These are phyloP conservation scores for Belgica antarctica DNA, from an alignment of 2,888 invertebrate genomes.

Conservation along the genomic window DNA sequence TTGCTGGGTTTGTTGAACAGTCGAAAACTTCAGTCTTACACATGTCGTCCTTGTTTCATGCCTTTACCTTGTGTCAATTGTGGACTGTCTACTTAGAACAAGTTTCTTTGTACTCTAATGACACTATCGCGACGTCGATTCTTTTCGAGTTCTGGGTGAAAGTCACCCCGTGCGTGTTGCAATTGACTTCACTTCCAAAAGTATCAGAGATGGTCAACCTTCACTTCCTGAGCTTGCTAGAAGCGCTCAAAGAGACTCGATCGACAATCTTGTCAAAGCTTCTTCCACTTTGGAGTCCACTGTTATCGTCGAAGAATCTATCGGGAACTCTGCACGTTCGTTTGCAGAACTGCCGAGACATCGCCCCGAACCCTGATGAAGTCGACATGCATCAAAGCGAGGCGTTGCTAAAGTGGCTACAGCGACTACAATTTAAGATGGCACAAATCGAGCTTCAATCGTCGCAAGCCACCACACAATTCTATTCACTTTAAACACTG, in stretches of 20 bases:
- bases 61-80: constrained; percentile 95
- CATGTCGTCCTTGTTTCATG: constrained; percentile 95
- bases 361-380: constrained; percentile 59
- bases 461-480: constrained; percentile 88
- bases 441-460: constrained; percentile 94
- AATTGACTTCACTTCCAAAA: constrained; percentile 89
- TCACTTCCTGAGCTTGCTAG: constrained; percentile 91
- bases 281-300: constrained; percentile 93
- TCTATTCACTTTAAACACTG: constrained; percentile 71
- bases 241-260: constrained; percentile 91
- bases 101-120: constrained; percentile 66
- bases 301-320: constrained; percentile 87
- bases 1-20: constrained; percentile 96
- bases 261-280: constrained; percentile 88
- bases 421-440: constrained; percentile 94
- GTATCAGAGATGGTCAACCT: constrained; percentile 96
- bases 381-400: constrained; percentile 54
- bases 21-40: constrained; percentile 87
- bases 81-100: constrained; percentile 99
- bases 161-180: constrained; percentile 92
- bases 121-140: constrained; percentile 73
- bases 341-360: constrained; percentile 83
- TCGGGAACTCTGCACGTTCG: constrained; percentile 85
- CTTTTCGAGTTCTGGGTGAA: constrained; percentile 98
- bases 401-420: constrained; percentile 76